Conservation (phyloP, 2,113 vertebrate genomes). For the Trichechus manatus region DNA sequence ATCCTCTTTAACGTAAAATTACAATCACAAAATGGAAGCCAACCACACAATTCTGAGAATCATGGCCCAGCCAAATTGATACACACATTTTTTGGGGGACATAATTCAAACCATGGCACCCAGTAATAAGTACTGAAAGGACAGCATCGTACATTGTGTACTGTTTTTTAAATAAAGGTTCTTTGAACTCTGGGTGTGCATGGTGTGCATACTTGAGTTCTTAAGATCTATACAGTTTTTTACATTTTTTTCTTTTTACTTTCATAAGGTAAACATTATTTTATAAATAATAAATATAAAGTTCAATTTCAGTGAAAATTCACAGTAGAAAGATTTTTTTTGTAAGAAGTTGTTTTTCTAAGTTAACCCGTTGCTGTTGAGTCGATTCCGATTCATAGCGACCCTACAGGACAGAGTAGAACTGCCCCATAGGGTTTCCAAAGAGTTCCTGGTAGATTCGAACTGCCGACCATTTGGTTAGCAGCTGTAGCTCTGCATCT, state of each 20-base stretch:
- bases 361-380: neutral
- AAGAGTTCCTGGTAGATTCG: no score
- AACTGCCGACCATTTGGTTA: no score
- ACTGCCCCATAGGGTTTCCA: no score
- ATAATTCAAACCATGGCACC: no score
- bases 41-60: no score
- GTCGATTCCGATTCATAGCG: no score
- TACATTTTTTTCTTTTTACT: no score
- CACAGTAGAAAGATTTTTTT: neutral
- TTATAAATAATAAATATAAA: neutral
- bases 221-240: neutral
- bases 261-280: neutral
- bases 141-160: neutral
- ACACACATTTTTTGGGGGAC: no score
- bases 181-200: neutral
- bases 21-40: no score
- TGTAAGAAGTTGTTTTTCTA: neutral
- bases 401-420: no score
- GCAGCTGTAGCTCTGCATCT: neutral
- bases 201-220: neutral
- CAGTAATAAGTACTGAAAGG: neutral
- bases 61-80: no score
- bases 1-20: no score
- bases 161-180: neutral
- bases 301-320: neutral